Conservation (phyloP, 2,113 vertebrate species). For the Varanus komodoensis region DNA sequence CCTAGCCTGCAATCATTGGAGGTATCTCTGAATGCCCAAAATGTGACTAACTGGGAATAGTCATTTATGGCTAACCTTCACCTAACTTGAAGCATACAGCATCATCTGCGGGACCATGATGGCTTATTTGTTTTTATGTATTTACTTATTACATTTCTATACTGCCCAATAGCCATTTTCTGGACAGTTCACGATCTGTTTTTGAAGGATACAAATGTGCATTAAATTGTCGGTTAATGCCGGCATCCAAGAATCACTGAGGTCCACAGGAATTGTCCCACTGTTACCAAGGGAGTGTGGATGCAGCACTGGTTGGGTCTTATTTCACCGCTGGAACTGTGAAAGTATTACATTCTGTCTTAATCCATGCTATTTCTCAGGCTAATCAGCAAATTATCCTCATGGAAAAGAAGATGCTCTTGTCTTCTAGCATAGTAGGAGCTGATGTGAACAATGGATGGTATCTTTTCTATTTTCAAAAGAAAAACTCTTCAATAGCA, state of each 20-base stretch:
- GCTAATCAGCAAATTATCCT: slow-evolving; percentile 50
- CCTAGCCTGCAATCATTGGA: background rate
- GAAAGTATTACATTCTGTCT: slow-evolving; percentile 37
- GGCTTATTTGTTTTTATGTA: background rate
- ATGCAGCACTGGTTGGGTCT: background rate
- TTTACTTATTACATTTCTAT: background rate
- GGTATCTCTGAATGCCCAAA: background rate
- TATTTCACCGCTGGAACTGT: slow-evolving; percentile 36
- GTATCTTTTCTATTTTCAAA: slow-evolving; percentile 24
- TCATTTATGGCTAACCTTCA: background rate
- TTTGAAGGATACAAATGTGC: background rate
- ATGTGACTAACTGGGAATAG: background rate
- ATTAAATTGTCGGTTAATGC: background rate
- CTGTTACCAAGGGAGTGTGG: background rate
- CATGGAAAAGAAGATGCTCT: slow-evolving; percentile 12
- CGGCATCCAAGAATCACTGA: slow-evolving; percentile 12
- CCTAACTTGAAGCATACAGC: background rate
- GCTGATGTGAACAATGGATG: slow-evolving; percentile 49
- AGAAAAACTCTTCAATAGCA: slow-evolving; percentile 57
- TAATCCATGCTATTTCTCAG: slow-evolving; percentile 45
- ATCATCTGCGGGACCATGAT: too few species aligned
- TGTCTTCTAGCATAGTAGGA: slow-evolving; percentile 24
- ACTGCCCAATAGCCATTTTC: too few species aligned
- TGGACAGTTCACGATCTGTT: too few species aligned
- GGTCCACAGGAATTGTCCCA: background rate